A percentile compares a stretch with the other conserved stretches of the same genome.
Conservation (phyloP, 2,113 vertebrate genomes). For the Eulemur macaco region DNA sequence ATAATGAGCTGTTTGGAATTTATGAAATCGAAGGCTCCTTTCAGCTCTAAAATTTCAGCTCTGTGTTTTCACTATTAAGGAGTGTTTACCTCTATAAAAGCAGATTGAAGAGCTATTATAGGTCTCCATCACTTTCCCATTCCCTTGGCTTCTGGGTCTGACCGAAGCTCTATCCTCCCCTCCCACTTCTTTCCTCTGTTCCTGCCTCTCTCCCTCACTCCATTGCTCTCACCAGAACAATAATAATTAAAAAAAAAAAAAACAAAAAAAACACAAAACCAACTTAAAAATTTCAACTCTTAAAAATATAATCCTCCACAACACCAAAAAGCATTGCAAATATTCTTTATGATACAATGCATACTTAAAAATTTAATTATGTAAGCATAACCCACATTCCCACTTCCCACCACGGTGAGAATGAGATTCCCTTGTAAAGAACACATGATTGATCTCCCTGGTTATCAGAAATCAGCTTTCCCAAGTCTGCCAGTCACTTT, state of each 20-base stretch:
- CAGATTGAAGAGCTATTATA: background rate
- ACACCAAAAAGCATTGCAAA: background rate
- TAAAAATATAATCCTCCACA: background rate
- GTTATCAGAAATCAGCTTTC: background rate
- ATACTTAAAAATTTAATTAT: background rate
- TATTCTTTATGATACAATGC: background rate
- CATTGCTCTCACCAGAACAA: background rate
- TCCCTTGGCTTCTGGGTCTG: background rate
- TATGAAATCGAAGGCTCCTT: background rate
- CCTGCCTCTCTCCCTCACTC: background rate
- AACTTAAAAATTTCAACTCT: background rate
- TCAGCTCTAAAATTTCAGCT: background rate
- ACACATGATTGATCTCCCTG: background rate
- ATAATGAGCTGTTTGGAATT: constrained; percentile 47
- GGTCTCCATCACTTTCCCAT: background rate
- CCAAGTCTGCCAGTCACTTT: background rate
- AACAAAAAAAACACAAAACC: background rate
- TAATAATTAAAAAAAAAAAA: background rate
- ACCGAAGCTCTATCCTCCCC: background rate
- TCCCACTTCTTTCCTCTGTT: background rate
- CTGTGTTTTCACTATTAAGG: constrained; percentile 25
- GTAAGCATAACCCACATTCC: background rate
- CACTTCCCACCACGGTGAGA: background rate
- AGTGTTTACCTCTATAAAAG: constrained; percentile 34
- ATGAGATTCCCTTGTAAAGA: background rate